Evolutionary conservation across 1,140 invertebrate species (phyloP).

Genomic region (Ganaspis sp.): DNA sequence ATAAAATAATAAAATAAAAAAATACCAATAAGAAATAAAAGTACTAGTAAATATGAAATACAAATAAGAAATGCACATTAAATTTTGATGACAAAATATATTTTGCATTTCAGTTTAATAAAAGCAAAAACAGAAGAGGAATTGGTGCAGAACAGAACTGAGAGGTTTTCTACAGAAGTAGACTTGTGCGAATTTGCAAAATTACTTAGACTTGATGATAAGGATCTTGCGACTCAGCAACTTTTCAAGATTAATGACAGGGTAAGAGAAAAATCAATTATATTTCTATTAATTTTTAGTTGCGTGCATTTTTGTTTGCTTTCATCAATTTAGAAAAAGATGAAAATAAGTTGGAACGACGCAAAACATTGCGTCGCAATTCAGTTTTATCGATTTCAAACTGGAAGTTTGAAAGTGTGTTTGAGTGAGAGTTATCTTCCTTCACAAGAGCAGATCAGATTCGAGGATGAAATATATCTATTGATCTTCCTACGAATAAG

Average conservation of each 20-base stretch:
- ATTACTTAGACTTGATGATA: constrained; percentile 79
- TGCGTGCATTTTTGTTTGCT: neutral
- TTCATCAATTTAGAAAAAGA: neutral
- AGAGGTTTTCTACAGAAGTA: constrained; percentile 74
- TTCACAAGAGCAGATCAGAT: constrained; percentile 43
- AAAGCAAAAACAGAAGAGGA: constrained; percentile 72
- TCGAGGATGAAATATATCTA: too few relatives aligned
- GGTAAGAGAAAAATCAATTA: constrained; percentile 68
- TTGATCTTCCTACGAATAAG: too few relatives aligned
- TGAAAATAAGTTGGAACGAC: neutral
- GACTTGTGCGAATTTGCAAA: constrained; percentile 80
- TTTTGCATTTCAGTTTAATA: constrained; percentile 68
- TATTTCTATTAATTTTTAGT: neutral
- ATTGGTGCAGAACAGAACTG: constrained; percentile 72
- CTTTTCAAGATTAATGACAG: constrained; percentile 84
- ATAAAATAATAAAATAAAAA: neutral
- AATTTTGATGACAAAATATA: neutral
- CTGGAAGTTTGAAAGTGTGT: too few relatives aligned
- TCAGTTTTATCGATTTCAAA: neutral
- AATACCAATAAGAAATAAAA: too few relatives aligned
- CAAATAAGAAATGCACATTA: neutral
- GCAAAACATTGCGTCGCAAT: neutral
- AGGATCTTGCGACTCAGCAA: constrained; percentile 77
- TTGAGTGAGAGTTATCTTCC: neutral
- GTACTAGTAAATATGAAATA: neutral